Conservation (phyloP, 2,888 invertebrate species). For the Abrostola tripartita region DNA sequence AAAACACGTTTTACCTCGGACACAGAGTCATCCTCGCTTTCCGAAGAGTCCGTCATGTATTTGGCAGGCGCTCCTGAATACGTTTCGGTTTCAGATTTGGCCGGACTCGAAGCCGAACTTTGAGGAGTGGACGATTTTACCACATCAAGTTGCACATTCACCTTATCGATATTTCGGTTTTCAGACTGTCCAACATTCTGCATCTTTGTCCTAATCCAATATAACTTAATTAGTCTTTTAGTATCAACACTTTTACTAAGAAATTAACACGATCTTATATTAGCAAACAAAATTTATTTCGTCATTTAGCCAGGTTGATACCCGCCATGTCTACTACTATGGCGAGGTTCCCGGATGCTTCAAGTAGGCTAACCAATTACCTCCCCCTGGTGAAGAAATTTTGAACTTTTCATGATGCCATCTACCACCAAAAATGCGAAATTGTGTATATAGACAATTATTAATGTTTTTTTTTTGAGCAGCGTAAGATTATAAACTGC, state of each 20-base stretch:
- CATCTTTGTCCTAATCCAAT: constrained; percentile 93
- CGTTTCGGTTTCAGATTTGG: constrained; percentile 95
- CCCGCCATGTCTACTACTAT: constrained; percentile 95
- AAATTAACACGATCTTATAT: constrained; percentile 88
- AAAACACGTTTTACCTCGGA: constrained; percentile 95
- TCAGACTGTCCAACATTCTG: constrained; percentile 97
- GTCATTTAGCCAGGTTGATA: constrained; percentile 91
- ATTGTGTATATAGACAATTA: constrained; percentile 53
- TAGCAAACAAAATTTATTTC: constrained; percentile 89
- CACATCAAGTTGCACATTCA: constrained; percentile 92
- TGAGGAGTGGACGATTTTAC: constrained; percentile 94
- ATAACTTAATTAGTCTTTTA: constrained; percentile 87
- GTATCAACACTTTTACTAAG: constrained; percentile 86
- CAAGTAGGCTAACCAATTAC: constrained; percentile 88
- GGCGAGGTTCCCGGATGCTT: constrained; percentile 91
- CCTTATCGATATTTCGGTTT: constrained; percentile 94
- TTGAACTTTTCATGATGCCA: constrained; percentile 79
- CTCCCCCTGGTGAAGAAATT: constrained; percentile 81
- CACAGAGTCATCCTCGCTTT: constrained; percentile 98
- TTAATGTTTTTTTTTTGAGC: constrained; percentile 22
- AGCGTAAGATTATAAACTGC: constrained; percentile 18
- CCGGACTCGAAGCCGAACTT: constrained; percentile 94
- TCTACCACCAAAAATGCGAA: constrained; percentile 75
- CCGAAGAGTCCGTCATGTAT: constrained; percentile 97
- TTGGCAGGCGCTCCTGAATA: constrained; percentile 94